Conservation (phyloP, 2,797 vertebrate genomes). For the Enteromius fasciolatus region DNA sequence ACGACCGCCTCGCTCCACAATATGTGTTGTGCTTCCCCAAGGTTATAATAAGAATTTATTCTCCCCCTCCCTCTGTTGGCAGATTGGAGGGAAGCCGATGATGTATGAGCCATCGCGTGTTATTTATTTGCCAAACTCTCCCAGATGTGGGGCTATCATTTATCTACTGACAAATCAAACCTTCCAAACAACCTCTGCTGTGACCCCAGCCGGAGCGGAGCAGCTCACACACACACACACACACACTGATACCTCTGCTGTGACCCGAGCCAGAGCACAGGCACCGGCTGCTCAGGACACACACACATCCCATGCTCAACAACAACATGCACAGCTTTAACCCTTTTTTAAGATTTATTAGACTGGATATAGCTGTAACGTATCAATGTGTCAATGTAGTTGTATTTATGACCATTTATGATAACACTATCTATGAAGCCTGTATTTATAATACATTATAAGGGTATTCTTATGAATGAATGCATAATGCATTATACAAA, state of each 20-base stretch:
- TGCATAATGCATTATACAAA: no score
- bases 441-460: no score
- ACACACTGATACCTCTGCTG: slow-evolving; percentile 61
- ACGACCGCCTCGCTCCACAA: slow-evolving; percentile 66
- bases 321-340: background rate
- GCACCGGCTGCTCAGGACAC: background rate
- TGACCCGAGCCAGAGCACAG: slow-evolving; percentile 33
- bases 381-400: background rate
- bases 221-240: slow-evolving; percentile 35
- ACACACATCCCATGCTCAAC: background rate
- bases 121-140: slow-evolving; percentile 92
- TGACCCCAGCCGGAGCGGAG: slow-evolving; percentile 81
- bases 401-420: background rate
- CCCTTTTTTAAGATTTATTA: background rate
- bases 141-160: slow-evolving; percentile 92
- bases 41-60: slow-evolving; percentile 90
- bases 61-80: slow-evolving; percentile 73
- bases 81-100: slow-evolving; percentile 86
- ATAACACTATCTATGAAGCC: no score
- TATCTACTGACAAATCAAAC: slow-evolving; percentile 89
- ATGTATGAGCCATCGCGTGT: slow-evolving; percentile 87
- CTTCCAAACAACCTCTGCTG: slow-evolving; percentile 82
- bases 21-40: slow-evolving; percentile 84
- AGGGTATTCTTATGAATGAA: no score
- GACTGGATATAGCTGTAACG: background rate